A percentile compares a stretch with the other conserved stretches of the same genome.
phyloP scores from a whole-genome alignment of 2,113 vertebrate species.

The Semnornis frantzii region DNA sequence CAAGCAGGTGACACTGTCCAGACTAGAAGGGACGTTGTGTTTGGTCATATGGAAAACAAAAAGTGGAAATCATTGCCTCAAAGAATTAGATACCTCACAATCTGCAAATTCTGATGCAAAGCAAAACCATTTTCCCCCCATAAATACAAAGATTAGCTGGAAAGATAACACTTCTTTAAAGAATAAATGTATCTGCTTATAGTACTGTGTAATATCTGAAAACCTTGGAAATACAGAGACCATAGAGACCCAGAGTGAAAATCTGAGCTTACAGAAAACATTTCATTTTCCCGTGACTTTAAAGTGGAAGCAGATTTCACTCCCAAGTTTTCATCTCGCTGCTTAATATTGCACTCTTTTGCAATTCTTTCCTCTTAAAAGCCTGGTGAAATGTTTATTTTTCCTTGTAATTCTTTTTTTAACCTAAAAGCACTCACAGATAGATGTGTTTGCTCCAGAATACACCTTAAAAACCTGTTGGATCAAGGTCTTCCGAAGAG shows the following conservation, averaged over 20 bases:
- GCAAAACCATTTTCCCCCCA: background rate
- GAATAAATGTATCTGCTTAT: background rate
- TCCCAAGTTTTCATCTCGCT: background rate
- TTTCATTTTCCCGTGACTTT: background rate
- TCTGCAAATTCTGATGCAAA: background rate
- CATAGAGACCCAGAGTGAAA: background rate
- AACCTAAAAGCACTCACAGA: background rate
- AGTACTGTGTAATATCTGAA: background rate
- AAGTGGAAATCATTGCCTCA: background rate
- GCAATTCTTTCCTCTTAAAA: background rate
- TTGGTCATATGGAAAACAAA: background rate
- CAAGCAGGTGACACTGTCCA: background rate
- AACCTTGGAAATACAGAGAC: background rate
- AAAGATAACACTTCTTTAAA: background rate
- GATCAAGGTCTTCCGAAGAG: background rate
- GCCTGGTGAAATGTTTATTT: background rate
- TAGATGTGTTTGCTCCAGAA: background rate
- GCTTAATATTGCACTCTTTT: background rate
- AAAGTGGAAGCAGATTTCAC: conserved; percentile 10
- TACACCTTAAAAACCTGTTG: background rate
- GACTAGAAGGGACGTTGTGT: background rate
- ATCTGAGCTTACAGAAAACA: background rate
- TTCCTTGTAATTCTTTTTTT: background rate
- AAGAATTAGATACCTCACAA: background rate
- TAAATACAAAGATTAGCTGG: background rate